Base-by-base conservation (phyloP, 1,140 invertebrate genomes). In the Gryon sp. region DNA sequence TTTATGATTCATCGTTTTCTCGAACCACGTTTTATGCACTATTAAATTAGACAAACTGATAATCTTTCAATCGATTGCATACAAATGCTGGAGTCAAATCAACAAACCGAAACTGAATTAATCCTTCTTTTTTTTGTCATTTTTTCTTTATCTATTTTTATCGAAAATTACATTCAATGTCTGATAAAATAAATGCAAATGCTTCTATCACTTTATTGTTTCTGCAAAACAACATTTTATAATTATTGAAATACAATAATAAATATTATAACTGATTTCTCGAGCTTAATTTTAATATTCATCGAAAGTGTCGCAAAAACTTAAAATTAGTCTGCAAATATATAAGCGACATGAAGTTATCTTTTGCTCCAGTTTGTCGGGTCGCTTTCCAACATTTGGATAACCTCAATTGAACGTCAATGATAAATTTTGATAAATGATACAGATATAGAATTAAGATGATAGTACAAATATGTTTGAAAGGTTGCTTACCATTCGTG, bases 291-390 rank as follows among this genome's bases (percentile, higher is more conserved):
- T n/a, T n/a, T n/a, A n/a, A n/a, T n/a, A n/a, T n/a, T n/a, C n/a
- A n/a, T n/a, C n/a, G n/a, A n/a, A n/a, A n/a, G n/a, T n/a, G n/a
- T n/a, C 24, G 12, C 26, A 24, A 38, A 48, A 48, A 34, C 16
- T 26, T 48, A 28, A 48, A 48, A 52, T 46, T 41, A 32, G 36
- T 7, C 4, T 26, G 3, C 1, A 5, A 45, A 7, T n/a, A n/a
- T n/a, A n/a, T 22, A 20, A 52, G 12, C 5, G 20, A 24, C 40
- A 43, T 43, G 59, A 63, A 62, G 43, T 63, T 52, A 63, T 50
- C 59, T 63, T 52, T 18, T 63, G 59, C 59, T 63, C 45, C 36
- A 63, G 24, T 52, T 62, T 63, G 22, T 41, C 8, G 14, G 22
- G 14, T 9, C 28, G 8, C 15, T 12, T 0, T 38, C n/a, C 8